Percentiles rank a stretch among this genome's conserved stretches.
phyloP scores from a whole-genome alignment of 2,113 vertebrate species.

The Cinclus cinclus region DNA sequence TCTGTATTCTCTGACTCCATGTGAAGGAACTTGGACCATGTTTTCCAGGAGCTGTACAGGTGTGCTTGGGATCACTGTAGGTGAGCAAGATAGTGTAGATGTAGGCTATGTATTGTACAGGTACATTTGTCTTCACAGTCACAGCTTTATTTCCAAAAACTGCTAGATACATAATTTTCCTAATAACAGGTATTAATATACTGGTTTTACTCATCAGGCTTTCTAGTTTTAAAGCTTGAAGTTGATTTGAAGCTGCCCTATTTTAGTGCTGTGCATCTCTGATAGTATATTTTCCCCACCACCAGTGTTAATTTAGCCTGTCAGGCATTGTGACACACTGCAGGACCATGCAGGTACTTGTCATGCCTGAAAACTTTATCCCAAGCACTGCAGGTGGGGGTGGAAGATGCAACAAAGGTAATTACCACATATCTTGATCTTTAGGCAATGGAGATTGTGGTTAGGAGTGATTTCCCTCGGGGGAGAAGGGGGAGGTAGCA shows the following conservation, averaged over 20 bases:
- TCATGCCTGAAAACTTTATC: not conserved
- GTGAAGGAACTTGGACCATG: not conserved
- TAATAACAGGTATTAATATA: not conserved
- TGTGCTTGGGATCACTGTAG: not conserved
- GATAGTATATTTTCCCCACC: not conserved
- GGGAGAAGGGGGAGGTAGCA: not conserved
- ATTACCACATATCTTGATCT: not conserved
- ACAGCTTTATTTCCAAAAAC: not conserved
- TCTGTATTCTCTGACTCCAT: not conserved
- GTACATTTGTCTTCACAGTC: not conserved
- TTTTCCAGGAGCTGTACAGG: not conserved
- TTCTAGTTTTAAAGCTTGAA: not conserved
- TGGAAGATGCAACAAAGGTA: not conserved
- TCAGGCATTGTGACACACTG: not conserved
- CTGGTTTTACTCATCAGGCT: not conserved
- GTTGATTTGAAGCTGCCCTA: not conserved
- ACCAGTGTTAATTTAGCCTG: not conserved
- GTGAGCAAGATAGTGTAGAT: not conserved
- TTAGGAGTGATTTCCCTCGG: not conserved
- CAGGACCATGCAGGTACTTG: not conserved
- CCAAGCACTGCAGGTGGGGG: not conserved
- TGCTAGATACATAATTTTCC: not conserved
- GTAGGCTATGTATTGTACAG: not conserved
- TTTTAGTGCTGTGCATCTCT: not conserved
- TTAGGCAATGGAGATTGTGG: not conserved